phyloP scores from a whole-genome alignment of 2,888 invertebrate genomes.

The Eupeodes luniger region DNA sequence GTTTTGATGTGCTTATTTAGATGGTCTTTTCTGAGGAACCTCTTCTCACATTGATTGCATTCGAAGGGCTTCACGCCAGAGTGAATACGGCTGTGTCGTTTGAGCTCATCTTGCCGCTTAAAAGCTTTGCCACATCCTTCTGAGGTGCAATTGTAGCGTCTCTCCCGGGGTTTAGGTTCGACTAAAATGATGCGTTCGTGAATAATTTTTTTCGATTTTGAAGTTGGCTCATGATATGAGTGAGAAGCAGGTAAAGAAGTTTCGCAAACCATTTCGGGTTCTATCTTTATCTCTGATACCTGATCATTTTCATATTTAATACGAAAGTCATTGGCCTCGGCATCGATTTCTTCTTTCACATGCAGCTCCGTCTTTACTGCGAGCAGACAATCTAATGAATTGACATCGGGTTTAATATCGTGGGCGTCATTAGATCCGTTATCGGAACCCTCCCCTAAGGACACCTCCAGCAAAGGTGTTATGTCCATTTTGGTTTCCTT shows the following conservation, averaged over 20 bases:
- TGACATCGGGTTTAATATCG: neutral
- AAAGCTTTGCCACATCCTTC: slow-evolving; percentile 79
- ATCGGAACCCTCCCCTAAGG: neutral
- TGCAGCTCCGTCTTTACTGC: neutral
- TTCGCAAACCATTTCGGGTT: slow-evolving; percentile 16
- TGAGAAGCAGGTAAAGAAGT: slow-evolving; percentile 4
- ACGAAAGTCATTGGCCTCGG: neutral
- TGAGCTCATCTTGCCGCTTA: slow-evolving; percentile 82
- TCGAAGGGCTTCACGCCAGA: slow-evolving; percentile 81
- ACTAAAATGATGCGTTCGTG: slow-evolving; percentile 1
- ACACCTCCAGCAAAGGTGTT: slow-evolving; percentile 54
- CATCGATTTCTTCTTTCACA: slow-evolving; percentile 38
- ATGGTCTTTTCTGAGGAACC: slow-evolving; percentile 82
- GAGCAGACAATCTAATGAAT: neutral
- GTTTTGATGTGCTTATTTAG: slow-evolving; percentile 82
- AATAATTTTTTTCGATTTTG: neutral
- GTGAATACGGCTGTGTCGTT: slow-evolving; percentile 82
- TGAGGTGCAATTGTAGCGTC: slow-evolving; percentile 11
- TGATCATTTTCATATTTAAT: neutral
- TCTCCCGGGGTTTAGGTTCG: slow-evolving; percentile 1
- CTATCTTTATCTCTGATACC: slow-evolving; percentile 19
- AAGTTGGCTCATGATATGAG: neutral
- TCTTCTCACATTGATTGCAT: slow-evolving; percentile 80
- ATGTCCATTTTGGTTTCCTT: slow-evolving; percentile 58
- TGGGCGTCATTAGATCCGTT: neutral